These are phyloP conservation scores for Drosophila arawakana DNA, from an alignment of 1,140 invertebrate genomes.

Conservation along the genomic window DNA sequence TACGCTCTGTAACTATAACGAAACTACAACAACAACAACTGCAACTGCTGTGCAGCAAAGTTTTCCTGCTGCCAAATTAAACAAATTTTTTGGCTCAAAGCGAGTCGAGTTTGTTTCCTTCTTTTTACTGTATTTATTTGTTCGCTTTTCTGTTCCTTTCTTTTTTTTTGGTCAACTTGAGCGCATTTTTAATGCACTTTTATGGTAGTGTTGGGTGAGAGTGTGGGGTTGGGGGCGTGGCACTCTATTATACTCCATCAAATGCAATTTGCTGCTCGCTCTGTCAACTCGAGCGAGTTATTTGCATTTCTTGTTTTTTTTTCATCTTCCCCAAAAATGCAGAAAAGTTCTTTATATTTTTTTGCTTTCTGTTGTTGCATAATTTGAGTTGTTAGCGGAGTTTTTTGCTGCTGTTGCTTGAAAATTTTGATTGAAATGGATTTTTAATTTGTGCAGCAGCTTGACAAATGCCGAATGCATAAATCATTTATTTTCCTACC, in stretches of 20 bases:
- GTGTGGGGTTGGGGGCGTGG: conserved; percentile 18
- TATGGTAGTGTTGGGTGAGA: conserved; percentile 19
- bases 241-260: conserved; percentile 41
- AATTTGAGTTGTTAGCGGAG: conserved; percentile 31
- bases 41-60: conserved; percentile 25
- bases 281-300: conserved; percentile 58
- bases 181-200: conserved; percentile 54
- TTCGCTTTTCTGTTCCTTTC: neutral
- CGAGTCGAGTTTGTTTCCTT: conserved; percentile 26
- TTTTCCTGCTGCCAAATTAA: conserved; percentile 71
- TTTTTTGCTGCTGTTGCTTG: neutral
- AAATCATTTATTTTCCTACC: conserved; percentile 58
- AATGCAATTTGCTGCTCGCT: conserved; percentile 60
- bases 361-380: conserved; percentile 17
- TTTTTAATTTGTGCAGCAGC: conserved; percentile 67
- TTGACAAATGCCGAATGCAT: conserved; percentile 51
- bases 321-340: conserved; percentile 13
- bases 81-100: conserved; percentile 63
- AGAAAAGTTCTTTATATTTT: conserved; percentile 6
- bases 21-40: neutral
- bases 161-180: conserved; percentile 32
- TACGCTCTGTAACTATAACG: neutral
- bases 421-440: conserved; percentile 50
- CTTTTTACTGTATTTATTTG: conserved; percentile 17
- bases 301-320: conserved; percentile 69